Conservation (phyloP, 1,140 invertebrate genomes). For the Vanessa atalanta region DNA sequence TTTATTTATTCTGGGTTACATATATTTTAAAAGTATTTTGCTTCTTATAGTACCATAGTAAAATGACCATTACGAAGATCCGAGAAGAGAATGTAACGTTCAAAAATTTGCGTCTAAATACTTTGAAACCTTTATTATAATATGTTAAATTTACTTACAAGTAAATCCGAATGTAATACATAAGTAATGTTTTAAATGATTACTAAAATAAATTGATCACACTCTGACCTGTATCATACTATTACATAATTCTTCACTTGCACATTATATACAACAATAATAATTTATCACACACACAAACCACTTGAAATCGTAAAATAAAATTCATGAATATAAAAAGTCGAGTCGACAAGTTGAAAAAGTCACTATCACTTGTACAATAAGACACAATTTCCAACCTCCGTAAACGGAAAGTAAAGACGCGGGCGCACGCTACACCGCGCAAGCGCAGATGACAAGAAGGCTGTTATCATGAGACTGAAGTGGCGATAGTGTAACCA, state of each 20-base stretch:
- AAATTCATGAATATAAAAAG: not conserved
- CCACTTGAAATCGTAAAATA: not conserved
- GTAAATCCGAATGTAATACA: not conserved
- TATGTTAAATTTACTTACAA: not conserved
- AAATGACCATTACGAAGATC: no score
- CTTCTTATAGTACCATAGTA: no score
- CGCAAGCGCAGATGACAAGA: conserved; percentile 58
- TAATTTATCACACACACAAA: conserved; percentile 10
- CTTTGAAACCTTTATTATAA: no score
- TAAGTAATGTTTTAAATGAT: no score
- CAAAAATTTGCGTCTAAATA: no score
- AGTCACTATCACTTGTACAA: conserved; percentile 4
- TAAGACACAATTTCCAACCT: conserved; percentile 4
- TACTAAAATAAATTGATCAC: not conserved
- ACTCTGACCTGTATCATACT: not conserved
- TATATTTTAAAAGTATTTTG: no score
- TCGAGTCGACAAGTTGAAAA: not conserved
- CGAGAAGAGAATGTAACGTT: no score
- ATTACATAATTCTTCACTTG: not conserved
- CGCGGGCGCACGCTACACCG: conserved; percentile 54
- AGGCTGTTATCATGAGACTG: conserved; percentile 60
- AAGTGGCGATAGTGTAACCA: conserved; percentile 42
- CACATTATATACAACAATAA: conserved; percentile 1
- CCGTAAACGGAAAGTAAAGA: conserved; percentile 19
- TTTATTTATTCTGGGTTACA: no score